A percentile compares a stretch with the other conserved stretches of the same genome.
Conservation (phyloP, 2,888 invertebrate genomes). For the Apeira syringaria region DNA sequence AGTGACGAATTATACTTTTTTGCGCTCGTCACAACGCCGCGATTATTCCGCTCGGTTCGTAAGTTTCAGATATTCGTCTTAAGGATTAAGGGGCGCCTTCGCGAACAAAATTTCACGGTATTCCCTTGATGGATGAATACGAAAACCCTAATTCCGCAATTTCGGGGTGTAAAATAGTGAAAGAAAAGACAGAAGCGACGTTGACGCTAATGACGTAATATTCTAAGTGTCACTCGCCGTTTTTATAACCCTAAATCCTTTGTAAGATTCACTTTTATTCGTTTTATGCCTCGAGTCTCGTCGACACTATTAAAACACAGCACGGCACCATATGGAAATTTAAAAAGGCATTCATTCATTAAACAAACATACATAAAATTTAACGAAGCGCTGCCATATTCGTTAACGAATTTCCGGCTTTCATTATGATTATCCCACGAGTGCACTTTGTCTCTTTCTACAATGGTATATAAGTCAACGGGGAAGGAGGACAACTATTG, state of each 20-base stretch:
- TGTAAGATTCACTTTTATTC: slow-evolving; percentile 38
- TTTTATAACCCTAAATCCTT: slow-evolving; percentile 41
- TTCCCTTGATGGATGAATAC: slow-evolving; percentile 76
- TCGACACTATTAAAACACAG: slow-evolving; percentile 46
- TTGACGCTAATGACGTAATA: slow-evolving; percentile 52
- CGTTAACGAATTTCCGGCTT: slow-evolving; percentile 80
- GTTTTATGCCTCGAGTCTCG: slow-evolving; percentile 40
- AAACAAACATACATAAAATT: slow-evolving; percentile 75
- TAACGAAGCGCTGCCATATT: slow-evolving; percentile 78
- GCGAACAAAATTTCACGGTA: slow-evolving; percentile 72
- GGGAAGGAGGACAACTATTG: slow-evolving; percentile 43
- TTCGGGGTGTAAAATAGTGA: slow-evolving; percentile 66
- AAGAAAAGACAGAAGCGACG: slow-evolving; percentile 53
- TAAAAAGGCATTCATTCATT: slow-evolving; percentile 78
- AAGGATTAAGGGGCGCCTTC: slow-evolving; percentile 74
- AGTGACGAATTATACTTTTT: slow-evolving; percentile 77
- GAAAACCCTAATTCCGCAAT: slow-evolving; percentile 71
- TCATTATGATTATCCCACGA: slow-evolving; percentile 64
- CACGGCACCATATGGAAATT: slow-evolving; percentile 67
- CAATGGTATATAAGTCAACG: slow-evolving; percentile 27
- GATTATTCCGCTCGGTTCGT: slow-evolving; percentile 72
- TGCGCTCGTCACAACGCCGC: slow-evolving; percentile 68
- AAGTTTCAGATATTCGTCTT: slow-evolving; percentile 81
- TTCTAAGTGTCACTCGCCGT: slow-evolving; percentile 36
- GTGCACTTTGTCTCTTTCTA: slow-evolving; percentile 47